Evolutionary conservation across 2,888 invertebrate genomes (phyloP).

Genomic region (Aleiodes alternator): DNA sequence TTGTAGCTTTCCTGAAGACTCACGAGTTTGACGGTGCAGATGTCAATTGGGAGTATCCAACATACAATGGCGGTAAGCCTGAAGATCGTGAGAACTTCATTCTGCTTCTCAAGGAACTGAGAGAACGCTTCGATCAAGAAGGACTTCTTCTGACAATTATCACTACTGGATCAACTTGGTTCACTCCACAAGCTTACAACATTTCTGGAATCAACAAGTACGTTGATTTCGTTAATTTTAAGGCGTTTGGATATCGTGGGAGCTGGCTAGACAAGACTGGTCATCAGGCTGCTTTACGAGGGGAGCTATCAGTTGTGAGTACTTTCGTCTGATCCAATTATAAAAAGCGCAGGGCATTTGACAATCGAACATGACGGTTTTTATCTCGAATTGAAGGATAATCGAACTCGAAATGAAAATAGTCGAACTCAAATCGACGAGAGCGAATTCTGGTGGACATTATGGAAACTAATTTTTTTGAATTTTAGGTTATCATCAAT

Average conservation of each 20-base stretch:
- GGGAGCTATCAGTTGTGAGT: constrained; percentile 56
- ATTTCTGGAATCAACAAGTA: constrained; percentile 79
- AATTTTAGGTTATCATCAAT: too few species aligned
- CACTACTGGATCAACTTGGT: constrained; percentile 74
- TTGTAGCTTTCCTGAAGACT: constrained; percentile 64
- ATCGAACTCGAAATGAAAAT: too few species aligned
- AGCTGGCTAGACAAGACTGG: constrained; percentile 81
- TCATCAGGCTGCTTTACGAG: constrained; percentile 80
- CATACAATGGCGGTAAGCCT: constrained; percentile 76
- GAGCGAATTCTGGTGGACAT: too few species aligned
- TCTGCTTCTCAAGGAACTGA: constrained; percentile 78
- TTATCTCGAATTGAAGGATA: too few species aligned
- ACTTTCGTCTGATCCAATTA: too few species aligned
- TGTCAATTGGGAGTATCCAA: constrained; percentile 84
- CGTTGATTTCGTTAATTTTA: constrained; percentile 82
- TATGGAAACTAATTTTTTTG: too few species aligned
- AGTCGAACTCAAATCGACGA: too few species aligned
- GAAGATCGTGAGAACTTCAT: constrained; percentile 77
- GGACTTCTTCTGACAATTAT: constrained; percentile 76
- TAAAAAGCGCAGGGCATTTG: too few species aligned
- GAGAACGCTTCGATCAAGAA: constrained; percentile 76
- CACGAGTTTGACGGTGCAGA: constrained; percentile 84
- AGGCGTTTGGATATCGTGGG: constrained; percentile 86
- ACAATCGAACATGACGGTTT: too few species aligned
- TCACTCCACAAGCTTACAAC: constrained; percentile 79